Evolutionary conservation across 2,113 vertebrate species (phyloP).

Genomic region (Eleginops maclovinus): DNA sequence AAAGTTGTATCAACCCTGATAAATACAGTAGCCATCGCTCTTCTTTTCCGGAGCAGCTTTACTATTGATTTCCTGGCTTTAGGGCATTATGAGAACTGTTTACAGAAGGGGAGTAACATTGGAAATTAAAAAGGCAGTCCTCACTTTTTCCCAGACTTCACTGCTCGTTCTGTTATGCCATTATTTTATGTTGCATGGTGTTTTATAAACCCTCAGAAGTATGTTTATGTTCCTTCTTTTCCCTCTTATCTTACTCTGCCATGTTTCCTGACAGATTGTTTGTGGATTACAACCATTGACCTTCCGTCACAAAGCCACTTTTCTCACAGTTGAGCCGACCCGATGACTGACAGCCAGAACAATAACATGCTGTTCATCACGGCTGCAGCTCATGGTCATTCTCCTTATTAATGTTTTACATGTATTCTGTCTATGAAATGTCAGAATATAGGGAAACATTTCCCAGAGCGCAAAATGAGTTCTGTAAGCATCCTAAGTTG

Average conservation of each 20-base stretch:
- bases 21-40: no score
- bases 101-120: neutral
- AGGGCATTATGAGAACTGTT: neutral
- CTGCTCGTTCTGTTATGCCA: neutral
- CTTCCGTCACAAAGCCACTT: slow-evolving; percentile 26
- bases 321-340: neutral
- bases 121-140: neutral
- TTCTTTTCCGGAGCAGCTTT: no score
- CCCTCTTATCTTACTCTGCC: slow-evolving; percentile 3
- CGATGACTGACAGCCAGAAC: neutral
- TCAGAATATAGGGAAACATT: neutral
- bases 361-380: neutral
- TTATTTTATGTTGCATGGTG: neutral
- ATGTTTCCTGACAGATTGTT: slow-evolving; percentile 49
- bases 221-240: neutral
- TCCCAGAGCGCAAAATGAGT: neutral
- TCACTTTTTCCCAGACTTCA: neutral
- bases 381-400: neutral
- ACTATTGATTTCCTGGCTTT: neutral
- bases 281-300: slow-evolving; percentile 28
- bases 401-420: no score
- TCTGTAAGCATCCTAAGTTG: neutral
- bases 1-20: no score
- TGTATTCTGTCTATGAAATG: neutral
- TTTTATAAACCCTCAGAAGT: neutral